These are phyloP conservation scores for Hemiscyllium ocellatum DNA, from an alignment of 2,113 vertebrate species.

Conservation along the genomic window DNA sequence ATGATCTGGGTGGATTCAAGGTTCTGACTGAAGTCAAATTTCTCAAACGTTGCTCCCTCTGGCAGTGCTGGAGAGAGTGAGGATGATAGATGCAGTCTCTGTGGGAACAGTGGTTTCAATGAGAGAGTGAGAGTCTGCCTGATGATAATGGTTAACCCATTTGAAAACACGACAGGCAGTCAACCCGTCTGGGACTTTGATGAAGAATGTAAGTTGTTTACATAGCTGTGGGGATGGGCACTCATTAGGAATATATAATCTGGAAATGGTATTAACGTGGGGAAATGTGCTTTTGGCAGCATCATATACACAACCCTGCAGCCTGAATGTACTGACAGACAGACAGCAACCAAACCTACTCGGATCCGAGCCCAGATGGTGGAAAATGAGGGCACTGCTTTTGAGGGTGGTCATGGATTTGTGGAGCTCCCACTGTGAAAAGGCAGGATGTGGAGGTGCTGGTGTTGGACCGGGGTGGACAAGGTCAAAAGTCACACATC, in stretches of 20 bases:
- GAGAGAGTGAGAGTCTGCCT: not conserved
- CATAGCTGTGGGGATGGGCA: not conserved
- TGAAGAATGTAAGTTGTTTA: constrained; percentile 11
- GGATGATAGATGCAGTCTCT: not conserved
- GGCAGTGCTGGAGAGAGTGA: not conserved
- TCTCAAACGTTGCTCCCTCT: not conserved
- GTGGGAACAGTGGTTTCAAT: not conserved
- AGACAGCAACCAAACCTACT: not conserved
- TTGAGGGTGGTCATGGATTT: too few relatives aligned
- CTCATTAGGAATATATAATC: not conserved
- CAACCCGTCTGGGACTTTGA: not conserved
- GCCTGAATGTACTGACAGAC: not conserved
- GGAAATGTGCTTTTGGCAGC: not conserved
- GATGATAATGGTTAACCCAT: not conserved
- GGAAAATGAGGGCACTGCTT: too few relatives aligned
- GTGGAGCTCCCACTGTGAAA: too few relatives aligned
- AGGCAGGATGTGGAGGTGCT: too few relatives aligned
- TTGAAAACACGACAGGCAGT: not conserved
- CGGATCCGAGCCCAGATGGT: not conserved
- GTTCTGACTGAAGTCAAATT: not conserved
- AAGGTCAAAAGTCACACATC: too few relatives aligned
- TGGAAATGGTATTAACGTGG: not conserved
- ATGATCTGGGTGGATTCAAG: not conserved
- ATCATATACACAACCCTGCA: not conserved
- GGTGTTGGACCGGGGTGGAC: too few relatives aligned